Base-by-base conservation (phyloP, 35 echinoderm and acorn worm genomes). In the Acanthaster planci region DNA sequence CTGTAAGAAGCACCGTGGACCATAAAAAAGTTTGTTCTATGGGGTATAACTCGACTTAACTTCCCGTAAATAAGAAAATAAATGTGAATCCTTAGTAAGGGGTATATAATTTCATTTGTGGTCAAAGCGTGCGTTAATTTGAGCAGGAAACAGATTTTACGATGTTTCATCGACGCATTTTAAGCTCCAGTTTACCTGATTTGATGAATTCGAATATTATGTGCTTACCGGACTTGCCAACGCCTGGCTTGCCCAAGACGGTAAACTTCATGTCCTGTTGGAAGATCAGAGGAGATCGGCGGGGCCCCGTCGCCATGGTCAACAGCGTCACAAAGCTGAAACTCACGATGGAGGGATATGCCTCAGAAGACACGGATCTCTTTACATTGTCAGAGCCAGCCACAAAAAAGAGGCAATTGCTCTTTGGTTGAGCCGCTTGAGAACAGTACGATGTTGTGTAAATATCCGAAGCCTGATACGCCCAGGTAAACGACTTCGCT, bases 191-290 rank as follows among this genome's bases (percentile, higher is more conserved):
- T n/a, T n/a, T n/a, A n/a, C n/a, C n/a, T n/a, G n/a, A n/a, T 72
- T 2, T 19, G 16, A 67, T 27, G 19, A 8, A 27, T 7, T n/a
- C 12, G 23, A 67, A n/a, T 22, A 56, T 57, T 2, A 8, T 72
- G 34, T 35, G 30, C 64, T 29, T 72, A 72, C 64, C 64, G 26
- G 64, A 72, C 34, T 72, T 72, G 3, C 64, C 64, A 1, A 72
- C 64, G 23, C 64, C 64, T 72, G 64, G 64, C 34, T 72, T 35
- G 7, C 64, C 64, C 26, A 72, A 34, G 26, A 72, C 64, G 30
- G 64, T 72, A 26, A 72, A 72, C 34, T 72, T 72, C 7, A 72
- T 34, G 30, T 72, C 64, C 64, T 72, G 64, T 8, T 72, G 64
- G 29, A 72, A 72, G 26, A 72, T 72, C 14, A 72, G 23, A 10